A percentile compares a stretch with the other conserved stretches of the same genome.
Conservation (phyloP, 1,140 invertebrate genomes). For the Hyles euphorbiae region DNA sequence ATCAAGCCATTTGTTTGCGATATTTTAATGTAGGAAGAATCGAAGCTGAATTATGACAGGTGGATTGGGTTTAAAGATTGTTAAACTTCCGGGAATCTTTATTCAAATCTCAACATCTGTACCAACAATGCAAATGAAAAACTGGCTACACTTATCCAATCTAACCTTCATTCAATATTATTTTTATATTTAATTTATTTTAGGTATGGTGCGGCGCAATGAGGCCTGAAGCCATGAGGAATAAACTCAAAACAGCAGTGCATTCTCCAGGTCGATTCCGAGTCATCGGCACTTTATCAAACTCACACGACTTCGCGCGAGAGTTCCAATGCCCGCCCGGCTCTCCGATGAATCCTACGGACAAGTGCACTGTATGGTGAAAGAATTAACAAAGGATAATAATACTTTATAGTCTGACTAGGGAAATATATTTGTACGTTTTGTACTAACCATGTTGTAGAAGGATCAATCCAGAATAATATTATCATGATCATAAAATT, state of each 20-base stretch:
- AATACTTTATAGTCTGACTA: no score
- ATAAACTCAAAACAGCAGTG: conserved; percentile 94
- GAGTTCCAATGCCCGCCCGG: conserved; percentile 88
- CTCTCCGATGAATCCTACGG: conserved; percentile 91
- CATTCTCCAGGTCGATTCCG: conserved; percentile 96
- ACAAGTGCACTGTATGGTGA: conserved; percentile 97
- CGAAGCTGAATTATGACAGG: no score
- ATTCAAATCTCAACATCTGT: no score
- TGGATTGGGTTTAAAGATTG: no score
- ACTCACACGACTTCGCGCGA: conserved; percentile 92
- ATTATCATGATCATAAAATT: no score
- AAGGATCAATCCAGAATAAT: not conserved
- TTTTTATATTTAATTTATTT: not conserved
- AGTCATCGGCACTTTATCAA: conserved; percentile 93
- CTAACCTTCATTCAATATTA: no score
- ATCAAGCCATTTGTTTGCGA: no score
- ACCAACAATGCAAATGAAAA: no score
- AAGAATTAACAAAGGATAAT: not conserved
- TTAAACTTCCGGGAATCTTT: no score
- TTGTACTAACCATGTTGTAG: not conserved
- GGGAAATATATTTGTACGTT: not conserved
- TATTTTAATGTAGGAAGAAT: no score
- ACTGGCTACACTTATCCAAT: no score
- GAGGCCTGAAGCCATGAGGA: conserved; percentile 95
- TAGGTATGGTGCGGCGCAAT: conserved; percentile 98